Evolutionary conservation across 2,113 vertebrate species (phyloP), one percentile per base, ranked within the genome.

Genomic region (Dasyprocta punctata): DNA sequence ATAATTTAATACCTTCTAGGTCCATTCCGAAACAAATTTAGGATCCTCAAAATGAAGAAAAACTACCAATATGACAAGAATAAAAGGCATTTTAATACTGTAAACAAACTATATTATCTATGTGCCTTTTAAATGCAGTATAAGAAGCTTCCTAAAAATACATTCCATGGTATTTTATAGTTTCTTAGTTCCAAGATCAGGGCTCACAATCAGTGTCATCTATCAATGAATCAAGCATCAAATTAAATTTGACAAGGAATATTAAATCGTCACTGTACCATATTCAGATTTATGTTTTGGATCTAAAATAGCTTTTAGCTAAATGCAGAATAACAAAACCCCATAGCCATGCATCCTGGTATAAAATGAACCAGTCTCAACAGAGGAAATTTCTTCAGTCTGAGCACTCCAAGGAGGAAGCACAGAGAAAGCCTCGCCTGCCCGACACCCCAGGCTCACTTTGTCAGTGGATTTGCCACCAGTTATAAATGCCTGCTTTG

Each of bases 221-320:
- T 78, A 86, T 90, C 75, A 92, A 1, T 0, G 1, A 86, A 63
- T 65, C 38, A 94, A 69, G 26, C 11, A 52, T 33, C 22, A 85
- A 90, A 92, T 95, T 93, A 92, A 20, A 65, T 84, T 96, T 94
- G 92, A 96, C 88, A 63, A 83, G 33, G 61, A 58, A 93, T 44
- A 97, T 63, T 92, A 96, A 93, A 95, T 67, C 82, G 17, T 84
- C 41, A 77, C 38, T 17, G n/a, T 82, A 49, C 1, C 4, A 83
- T 85, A 88, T 60, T 84, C 30, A 88, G 26, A 82, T 94, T 90
- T 95, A 5, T 0, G 0, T 69, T 90, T 89, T 87, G 38, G 20
- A 19, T 60, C 63, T 94, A 89, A 96, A 96, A 86, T 38, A 56
- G 71, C 47, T 54, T 52, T 90, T 73, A 65, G 63, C 86, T 84